These are phyloP conservation scores for Rhinolophus ferrumequinum DNA, from an alignment of 2,113 vertebrate species.

Conservation along the genomic window DNA sequence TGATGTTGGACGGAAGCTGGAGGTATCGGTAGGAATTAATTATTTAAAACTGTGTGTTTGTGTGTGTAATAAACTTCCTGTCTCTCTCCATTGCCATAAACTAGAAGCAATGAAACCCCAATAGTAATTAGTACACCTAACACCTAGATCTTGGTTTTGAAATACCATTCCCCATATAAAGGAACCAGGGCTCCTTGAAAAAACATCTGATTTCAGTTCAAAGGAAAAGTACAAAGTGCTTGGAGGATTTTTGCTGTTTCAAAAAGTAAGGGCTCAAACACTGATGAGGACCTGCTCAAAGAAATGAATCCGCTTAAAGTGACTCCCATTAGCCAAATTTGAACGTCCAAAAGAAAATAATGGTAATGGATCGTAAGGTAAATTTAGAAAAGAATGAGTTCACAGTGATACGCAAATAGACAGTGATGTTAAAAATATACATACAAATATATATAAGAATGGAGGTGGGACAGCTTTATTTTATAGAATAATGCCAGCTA, in stretches of 20 bases:
- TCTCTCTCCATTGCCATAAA: background rate
- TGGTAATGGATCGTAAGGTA: background rate
- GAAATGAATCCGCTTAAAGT: background rate
- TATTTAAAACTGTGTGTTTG: background rate
- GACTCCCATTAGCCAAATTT: background rate
- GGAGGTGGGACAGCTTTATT: background rate
- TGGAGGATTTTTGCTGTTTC: background rate
- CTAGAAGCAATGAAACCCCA: background rate
- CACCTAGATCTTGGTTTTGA: background rate
- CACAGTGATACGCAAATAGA: background rate
- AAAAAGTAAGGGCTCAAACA: background rate
- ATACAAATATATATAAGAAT: background rate
- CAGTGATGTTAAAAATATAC: background rate
- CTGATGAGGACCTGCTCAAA: background rate
- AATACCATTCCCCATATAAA: background rate
- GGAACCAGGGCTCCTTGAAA: background rate
- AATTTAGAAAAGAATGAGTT: background rate
- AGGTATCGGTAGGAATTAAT: no score
- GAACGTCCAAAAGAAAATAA: background rate
- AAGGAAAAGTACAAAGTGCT: background rate
- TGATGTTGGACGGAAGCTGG: background rate
- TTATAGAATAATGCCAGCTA: constrained; percentile 1
- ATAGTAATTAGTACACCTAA: background rate
- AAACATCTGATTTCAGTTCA: background rate
- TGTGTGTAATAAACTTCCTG: background rate